Evolutionary conservation across 2,113 vertebrate species (phyloP), one percentile per base, ranked within the genome.

Genomic region (Pavo muticus): DNA sequence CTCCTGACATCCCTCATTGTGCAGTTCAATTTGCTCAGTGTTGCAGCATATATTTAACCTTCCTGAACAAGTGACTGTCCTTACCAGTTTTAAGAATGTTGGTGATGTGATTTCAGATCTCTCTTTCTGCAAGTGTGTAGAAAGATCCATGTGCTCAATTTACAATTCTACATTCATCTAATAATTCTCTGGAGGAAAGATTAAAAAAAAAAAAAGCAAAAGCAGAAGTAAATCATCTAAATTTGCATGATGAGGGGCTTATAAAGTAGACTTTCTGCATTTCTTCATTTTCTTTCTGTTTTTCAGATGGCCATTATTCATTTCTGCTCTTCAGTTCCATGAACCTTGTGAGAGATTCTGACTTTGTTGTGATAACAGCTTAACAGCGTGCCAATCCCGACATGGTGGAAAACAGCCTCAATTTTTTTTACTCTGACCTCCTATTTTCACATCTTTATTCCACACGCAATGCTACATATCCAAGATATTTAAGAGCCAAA

Each of bases 81-180:
- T 75, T 40, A 73, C 13, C 25, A 71, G 50, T 70, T 90, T 88
- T 64, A 79, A 82, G 40, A 83, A 82, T 4, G 3, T 59, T 16
- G 0, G 23, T 70, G 90, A 37, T 13, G 23, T 75, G 77, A 79
- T 25, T 71, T 73, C 77, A 81, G 40, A 60, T 84, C 23, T 84
- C 50, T 94, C 25, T 5, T 91, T 96, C 94, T 90, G 70, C 91
- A 93, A 95, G 94, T 81, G 44, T 14, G 30, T 65, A 91, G 45
- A 61, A 76, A 95, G 56, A 50, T 63, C 59, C 96, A 16, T 70
- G 61, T 12, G 37, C 5, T 67, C 45, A 42, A 60, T 89, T 85
- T 94, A 63, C 45, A 71, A 52, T 77, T 89, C 74, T 63, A 50
- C 35, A 14, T 65, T 79, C 12, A 4, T 67, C n/a, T 90, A 73